Conservation (phyloP, 2,113 vertebrate genomes). For the Chionomys nivalis region DNA sequence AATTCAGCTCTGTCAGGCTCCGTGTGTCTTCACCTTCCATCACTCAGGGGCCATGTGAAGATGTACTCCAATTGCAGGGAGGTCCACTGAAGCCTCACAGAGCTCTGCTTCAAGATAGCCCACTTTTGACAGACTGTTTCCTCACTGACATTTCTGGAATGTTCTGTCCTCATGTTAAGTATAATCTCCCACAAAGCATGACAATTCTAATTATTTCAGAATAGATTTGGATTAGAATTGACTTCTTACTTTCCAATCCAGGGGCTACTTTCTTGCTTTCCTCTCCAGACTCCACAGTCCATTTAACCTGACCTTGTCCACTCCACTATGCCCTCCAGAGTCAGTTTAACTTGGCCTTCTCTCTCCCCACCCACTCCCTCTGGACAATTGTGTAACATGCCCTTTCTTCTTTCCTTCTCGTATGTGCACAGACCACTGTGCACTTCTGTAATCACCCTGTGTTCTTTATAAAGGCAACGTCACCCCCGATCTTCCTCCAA, state of each 20-base stretch:
- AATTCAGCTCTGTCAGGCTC: conserved; percentile 62
- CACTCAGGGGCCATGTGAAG: conserved; percentile 28
- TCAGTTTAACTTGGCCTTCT: background rate
- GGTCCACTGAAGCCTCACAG: background rate
- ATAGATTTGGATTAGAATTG: background rate
- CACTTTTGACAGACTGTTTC: background rate
- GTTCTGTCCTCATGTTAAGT: conserved; percentile 38
- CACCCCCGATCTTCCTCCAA: conserved; percentile 74
- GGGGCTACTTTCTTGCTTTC: background rate
- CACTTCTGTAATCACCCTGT: conserved; percentile 42
- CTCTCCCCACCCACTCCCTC: conserved; percentile 17
- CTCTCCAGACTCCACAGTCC: background rate
- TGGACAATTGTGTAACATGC: background rate
- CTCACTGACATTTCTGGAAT: background rate
- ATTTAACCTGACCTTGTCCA: conserved; percentile 32
- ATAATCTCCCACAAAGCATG: conserved; percentile 60
- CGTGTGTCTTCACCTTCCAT: background rate
- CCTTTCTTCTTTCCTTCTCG: conserved; percentile 59
- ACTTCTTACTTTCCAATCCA: conserved; percentile 66
- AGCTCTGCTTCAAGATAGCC: conserved; percentile 36
- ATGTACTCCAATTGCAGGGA: accelerated
- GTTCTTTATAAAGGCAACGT: conserved; percentile 59
- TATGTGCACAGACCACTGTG: conserved; percentile 59
- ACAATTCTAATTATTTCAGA: conserved; percentile 28
- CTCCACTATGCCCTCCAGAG: background rate